Base-by-base conservation (phyloP, 2,888 invertebrate species). In the Spialia ferax region DNA sequence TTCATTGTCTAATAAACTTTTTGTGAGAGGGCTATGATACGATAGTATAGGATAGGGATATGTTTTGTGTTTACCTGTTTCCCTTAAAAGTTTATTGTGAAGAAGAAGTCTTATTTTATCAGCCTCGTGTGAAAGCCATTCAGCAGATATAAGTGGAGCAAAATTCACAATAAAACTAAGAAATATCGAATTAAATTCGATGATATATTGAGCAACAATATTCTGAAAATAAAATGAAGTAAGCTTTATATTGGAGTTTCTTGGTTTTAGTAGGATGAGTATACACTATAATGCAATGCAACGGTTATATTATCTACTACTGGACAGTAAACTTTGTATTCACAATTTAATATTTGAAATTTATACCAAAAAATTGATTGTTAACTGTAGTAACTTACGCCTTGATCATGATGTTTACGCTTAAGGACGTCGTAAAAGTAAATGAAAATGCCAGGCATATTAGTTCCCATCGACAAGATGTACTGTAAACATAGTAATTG, bases 81-180 rank as follows among this genome's bases (percentile, higher is more conserved):
- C 29, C 26, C 15, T 15, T 48, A 60, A 45, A 60, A 45, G 6
- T n/a, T 38, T 57, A 7, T 57, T 38, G 15, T 57, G 38, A n/a
- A 57, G 22, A 22, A 22, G 13, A 20, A 13, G 13, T 57, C 38
- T 57, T 11, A 57, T 38, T 38, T 57, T 57, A 3, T 20, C 13
- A 38, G 38, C 57, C 22, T 57, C 57, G 8, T 22, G 13, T 18
- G 8, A 20, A 11, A 57, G 22, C n/a, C 20, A 35, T n/a, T 57
- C 57, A 2, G 57, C 57, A 6, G 35, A 32, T 7, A 56, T 1
- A 0, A 56, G 10, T 6, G 56, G 56, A 22, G 35, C 56, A 22
- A 56, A 38, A 13, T 56, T 56, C 8, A 56, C 15, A 18, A 56
- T 20, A 38, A 38, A 56, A 56, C 6, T 11, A 22, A 7, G 13